Percentiles rank a stretch among this genome's conserved stretches.
Evolutionary conservation across 1,140 invertebrate species (phyloP).

Genomic region (Nebria ingens): DNA sequence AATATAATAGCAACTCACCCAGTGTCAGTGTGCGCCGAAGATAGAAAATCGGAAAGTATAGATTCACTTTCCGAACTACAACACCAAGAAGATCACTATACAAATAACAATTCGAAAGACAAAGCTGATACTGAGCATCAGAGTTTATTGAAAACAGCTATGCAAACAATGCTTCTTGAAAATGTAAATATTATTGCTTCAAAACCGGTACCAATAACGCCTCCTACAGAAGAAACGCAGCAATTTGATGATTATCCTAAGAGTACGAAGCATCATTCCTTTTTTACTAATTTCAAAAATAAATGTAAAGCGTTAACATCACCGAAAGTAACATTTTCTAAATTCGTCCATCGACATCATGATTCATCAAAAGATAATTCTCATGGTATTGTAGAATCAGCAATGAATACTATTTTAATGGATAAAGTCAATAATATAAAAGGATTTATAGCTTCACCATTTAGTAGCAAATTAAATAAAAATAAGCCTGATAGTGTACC

Average conservation of each 20-base stretch:
- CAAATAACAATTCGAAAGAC: neutral
- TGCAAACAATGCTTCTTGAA: neutral
- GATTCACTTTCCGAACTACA: neutral
- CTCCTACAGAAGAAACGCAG: neutral
- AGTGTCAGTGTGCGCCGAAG: no score
- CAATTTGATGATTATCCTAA: neutral
- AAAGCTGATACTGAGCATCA: neutral
- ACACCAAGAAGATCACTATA: neutral
- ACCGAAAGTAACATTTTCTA: constrained; percentile 6
- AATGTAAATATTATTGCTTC: neutral
- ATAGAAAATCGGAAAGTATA: neutral
- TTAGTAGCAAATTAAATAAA: neutral
- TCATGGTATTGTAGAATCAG: constrained; percentile 22
- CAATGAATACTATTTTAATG: constrained; percentile 23
- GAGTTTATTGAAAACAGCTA: neutral
- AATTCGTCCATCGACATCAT: constrained; percentile 13
- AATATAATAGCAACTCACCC: constrained; percentile 28
- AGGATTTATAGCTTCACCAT: neutral
- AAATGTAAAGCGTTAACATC: constrained; percentile 12
- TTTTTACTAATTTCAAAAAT: constrained; percentile 15
- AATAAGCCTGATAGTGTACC: neutral
- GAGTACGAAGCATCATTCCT: constrained; percentile 12
- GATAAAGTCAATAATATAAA: constrained; percentile 22
- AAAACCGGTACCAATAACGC: neutral
- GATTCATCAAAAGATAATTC: constrained; percentile 12